Evolutionary conservation across 2,113 vertebrate species (phyloP).

Genomic region (Microcebus murinus): DNA sequence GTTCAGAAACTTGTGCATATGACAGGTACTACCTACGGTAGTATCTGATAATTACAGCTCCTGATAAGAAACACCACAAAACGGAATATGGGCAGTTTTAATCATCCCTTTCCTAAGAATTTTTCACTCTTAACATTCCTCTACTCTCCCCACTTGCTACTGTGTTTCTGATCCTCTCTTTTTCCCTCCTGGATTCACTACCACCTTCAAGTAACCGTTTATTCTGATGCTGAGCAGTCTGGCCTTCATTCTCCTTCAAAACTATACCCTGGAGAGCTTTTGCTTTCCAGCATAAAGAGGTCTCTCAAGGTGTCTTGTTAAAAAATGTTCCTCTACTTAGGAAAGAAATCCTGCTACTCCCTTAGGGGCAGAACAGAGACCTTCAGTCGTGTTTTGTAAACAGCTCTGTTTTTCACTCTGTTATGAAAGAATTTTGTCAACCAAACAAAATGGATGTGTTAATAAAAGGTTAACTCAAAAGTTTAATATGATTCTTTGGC

Average conservation of each 20-base stretch:
- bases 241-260: conserved; percentile 51
- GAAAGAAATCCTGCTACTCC: conserved; percentile 19
- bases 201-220: conserved; percentile 44
- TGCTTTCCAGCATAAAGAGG: conserved; percentile 28
- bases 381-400: conserved; percentile 33
- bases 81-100: not conserved
- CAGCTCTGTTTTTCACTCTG: not conserved
- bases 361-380: not conserved
- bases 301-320: conserved; percentile 54
- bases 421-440: conserved; percentile 22
- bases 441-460: conserved; percentile 33
- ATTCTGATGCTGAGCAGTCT: not conserved
- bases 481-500: not conserved
- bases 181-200: not conserved
- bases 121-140: not conserved
- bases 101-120: not conserved
- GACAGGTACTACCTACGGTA: not conserved
- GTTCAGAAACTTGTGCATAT: not conserved
- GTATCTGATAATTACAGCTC: not conserved
- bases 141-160: not conserved
- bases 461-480: conserved; percentile 29
- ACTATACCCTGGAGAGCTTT: conserved; percentile 29
- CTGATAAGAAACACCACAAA: not conserved
- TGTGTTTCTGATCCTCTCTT: not conserved
- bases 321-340: conserved; percentile 6